phyloP scores from a whole-genome alignment of 2,888 invertebrate genomes.

The Charanyca ferruginea region DNA sequence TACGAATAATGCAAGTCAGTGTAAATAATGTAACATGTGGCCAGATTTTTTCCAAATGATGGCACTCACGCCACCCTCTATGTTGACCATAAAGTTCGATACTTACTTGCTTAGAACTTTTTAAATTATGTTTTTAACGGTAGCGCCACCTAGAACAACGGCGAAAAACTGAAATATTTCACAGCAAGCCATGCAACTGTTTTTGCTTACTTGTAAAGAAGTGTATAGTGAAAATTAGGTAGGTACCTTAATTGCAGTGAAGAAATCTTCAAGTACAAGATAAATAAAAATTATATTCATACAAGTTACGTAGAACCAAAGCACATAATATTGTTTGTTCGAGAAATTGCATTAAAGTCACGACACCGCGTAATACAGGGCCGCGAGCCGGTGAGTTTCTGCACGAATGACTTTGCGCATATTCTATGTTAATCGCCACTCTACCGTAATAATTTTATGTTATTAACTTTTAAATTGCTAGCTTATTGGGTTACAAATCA shows the following conservation, averaged over 20 bases:
- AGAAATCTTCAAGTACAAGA: neutral
- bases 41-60: conserved; percentile 74
- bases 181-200: neutral
- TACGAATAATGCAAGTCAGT: conserved; percentile 32
- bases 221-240: neutral
- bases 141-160: neutral
- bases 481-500: conserved; percentile 43
- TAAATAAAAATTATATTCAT: neutral
- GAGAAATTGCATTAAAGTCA: conserved; percentile 58
- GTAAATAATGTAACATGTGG: conserved; percentile 52
- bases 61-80: conserved; percentile 77
- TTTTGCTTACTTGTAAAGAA: neutral
- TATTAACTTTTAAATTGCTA: conserved; percentile 49
- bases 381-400: conserved; percentile 51
- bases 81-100: neutral
- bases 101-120: neutral
- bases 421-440: conserved; percentile 62
- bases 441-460: conserved; percentile 40
- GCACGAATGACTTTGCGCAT: conserved; percentile 68
- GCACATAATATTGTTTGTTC: conserved; percentile 44
- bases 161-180: neutral
- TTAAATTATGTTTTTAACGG: neutral
- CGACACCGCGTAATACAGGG: conserved; percentile 51
- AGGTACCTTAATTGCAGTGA: neutral
- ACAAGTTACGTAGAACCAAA: conserved; percentile 9